phyloP scores from a whole-genome alignment of 1,140 invertebrate species.

The Magallana gigas region DNA sequence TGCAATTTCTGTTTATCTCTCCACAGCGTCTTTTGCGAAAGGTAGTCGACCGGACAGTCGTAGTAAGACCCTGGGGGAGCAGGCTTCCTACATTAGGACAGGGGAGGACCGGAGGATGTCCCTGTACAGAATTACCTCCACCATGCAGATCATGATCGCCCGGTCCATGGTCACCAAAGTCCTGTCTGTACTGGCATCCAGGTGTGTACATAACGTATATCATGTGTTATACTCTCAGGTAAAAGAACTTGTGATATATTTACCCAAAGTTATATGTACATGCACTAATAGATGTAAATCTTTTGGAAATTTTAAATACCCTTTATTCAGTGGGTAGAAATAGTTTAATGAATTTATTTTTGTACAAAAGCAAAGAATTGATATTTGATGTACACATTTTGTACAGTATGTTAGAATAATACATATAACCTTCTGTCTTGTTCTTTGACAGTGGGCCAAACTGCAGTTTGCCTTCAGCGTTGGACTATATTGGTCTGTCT shows the following conservation, averaged over 20 bases:
- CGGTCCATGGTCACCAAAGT: slow-evolving; percentile 82
- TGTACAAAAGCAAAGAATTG: too few species aligned
- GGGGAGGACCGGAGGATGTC: slow-evolving; percentile 81
- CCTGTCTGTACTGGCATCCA: slow-evolving; percentile 82
- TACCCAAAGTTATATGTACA: too few species aligned
- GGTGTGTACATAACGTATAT: slow-evolving; percentile 66
- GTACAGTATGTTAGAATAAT: background rate
- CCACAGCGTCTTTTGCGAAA: slow-evolving; percentile 58
- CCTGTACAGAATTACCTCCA: slow-evolving; percentile 80
- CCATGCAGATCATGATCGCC: slow-evolving; percentile 82
- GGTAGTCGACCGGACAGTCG: slow-evolving; percentile 51
- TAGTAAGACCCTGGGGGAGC: slow-evolving; percentile 79
- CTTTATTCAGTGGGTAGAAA: too few species aligned
- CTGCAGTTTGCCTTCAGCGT: slow-evolving; percentile 81
- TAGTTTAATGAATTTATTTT: too few species aligned
- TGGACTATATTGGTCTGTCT: slow-evolving; percentile 83
- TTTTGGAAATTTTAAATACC: too few species aligned
- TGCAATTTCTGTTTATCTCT: background rate
- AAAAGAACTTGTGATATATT: too few species aligned
- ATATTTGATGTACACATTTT: background rate
- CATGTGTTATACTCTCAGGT: too few species aligned
- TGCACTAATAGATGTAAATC: too few species aligned
- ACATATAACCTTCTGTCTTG: slow-evolving; percentile 43
- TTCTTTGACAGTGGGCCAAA: slow-evolving; percentile 78
- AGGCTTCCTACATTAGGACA: slow-evolving; percentile 79